phyloP scores from a whole-genome alignment of 2,113 vertebrate species.

The Dasyprocta punctata region DNA sequence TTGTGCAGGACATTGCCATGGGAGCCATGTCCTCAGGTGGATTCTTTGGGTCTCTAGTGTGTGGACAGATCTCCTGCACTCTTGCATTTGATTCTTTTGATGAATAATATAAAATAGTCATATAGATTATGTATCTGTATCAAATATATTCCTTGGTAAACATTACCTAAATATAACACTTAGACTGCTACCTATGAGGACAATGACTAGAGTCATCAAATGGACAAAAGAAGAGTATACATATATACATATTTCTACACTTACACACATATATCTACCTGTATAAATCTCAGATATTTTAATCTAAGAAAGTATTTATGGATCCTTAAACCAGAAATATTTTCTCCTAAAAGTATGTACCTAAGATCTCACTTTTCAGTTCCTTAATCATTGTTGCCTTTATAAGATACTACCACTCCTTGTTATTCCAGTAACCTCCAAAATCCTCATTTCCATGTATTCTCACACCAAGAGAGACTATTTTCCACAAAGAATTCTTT shows the following conservation, averaged over 20 bases:
- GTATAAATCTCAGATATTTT: constrained; percentile 28
- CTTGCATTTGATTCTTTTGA: too few species aligned
- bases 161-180: too few species aligned
- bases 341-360: not conserved
- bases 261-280: not conserved
- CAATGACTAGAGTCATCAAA: constrained; percentile 33
- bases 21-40: too few species aligned
- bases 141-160: too few species aligned
- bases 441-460: not conserved
- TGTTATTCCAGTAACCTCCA: not conserved
- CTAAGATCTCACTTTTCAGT: not conserved
- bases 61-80: too few species aligned
- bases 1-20: too few species aligned
- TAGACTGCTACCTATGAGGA: not conserved
- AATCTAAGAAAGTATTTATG: not conserved
- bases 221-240: not conserved
- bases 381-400: not conserved
- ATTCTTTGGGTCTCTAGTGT: too few species aligned
- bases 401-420: not conserved
- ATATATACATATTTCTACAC: not conserved
- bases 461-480: not conserved
- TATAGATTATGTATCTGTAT: too few species aligned
- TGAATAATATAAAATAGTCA: too few species aligned
- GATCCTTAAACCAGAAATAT: not conserved
- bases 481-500: constrained; percentile 17